phyloP scores from a whole-genome alignment of 2,797 vertebrate genomes.

The Atherinosoma microstoma region DNA sequence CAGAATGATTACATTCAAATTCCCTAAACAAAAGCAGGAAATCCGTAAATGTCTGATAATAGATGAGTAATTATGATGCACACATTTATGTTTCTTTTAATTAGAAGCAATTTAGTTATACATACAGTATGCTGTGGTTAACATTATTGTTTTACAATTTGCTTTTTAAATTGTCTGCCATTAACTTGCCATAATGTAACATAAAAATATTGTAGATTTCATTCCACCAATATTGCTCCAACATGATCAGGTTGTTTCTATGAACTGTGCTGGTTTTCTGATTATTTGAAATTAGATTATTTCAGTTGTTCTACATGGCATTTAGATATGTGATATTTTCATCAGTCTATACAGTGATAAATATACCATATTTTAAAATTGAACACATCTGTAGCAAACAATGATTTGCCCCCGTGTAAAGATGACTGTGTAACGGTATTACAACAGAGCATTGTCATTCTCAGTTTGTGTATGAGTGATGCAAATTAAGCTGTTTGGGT shows the following conservation, averaged over 20 bases:
- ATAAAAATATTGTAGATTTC: neutral
- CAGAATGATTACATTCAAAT: constrained; percentile 15
- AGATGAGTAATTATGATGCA: constrained; percentile 1
- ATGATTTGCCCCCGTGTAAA: neutral
- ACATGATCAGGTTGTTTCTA: neutral
- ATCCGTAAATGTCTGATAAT: constrained; percentile 2
- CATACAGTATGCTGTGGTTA: no score
- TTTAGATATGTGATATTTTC: neutral
- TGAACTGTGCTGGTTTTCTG: neutral
- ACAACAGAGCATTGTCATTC: neutral
- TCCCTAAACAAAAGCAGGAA: neutral
- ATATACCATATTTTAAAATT: neutral
- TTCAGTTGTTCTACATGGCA: neutral
- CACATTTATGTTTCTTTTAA: neutral
- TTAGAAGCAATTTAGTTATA: neutral
- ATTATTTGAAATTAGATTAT: neutral
- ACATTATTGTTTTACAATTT: no score
- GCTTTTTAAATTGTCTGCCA: neutral
- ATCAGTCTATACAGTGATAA: neutral
- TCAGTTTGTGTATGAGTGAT: neutral
- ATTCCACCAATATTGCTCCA: neutral
- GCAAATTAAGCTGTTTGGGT: neutral
- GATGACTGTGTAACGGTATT: neutral
- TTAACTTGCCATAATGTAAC: neutral
- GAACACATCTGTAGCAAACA: neutral